Base-by-base conservation (phyloP, 2,888 invertebrate genomes). In the Meiosimyza decipiens region DNA sequence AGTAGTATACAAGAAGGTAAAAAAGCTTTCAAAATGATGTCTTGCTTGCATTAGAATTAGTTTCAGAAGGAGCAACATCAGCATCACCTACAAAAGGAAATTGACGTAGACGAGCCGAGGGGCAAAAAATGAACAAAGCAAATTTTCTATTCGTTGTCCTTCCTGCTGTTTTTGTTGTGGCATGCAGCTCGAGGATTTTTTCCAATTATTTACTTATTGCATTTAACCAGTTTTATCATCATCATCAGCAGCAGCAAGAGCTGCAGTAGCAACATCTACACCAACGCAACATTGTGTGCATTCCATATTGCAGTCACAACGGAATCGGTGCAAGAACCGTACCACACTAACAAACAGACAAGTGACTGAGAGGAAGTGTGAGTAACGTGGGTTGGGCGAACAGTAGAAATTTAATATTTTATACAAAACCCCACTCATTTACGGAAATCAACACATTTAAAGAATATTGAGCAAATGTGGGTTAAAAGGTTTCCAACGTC, bases 191-290 rank as follows among this genome's bases (percentile, higher is more conserved):
- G 13, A 62, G 64, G 51, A 28, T 51, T 64, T 64, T 40, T 64
- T 64, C 64, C 64, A 64, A 64, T 64, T 64, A 64, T 64, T 62
- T 64, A 51, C 64, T 64, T 64, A 64, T 64, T 64, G 64, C 50
- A 64, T 18, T 51, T 64, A 64, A 64, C 18, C 64, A 22, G 64
- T 51, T 64, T 51, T 64, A 49, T 64, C 51, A 64, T 51, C 50
- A 22, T 64, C 64, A 51, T 64, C 51, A 50, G 9, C 51, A 50
- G 9, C 50, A n/a, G 4, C 50, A 60, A 13, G 28, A 22, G 6
- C 57, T 2, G 22, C 57, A 57, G 40, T 33, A 16, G n/a, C 33
- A 62, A 15, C 40, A n/a, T 15, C 64, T 51, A 15, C 51, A 33
- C 5, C 59, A 40, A 40, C 40, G 9, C 40, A 40, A 40, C 40